A percentile compares a stretch with the other conserved stretches of the same genome.
Evolutionary conservation across 2,888 invertebrate species (phyloP).

Genomic region (Scaptomyza caliginosa): DNA sequence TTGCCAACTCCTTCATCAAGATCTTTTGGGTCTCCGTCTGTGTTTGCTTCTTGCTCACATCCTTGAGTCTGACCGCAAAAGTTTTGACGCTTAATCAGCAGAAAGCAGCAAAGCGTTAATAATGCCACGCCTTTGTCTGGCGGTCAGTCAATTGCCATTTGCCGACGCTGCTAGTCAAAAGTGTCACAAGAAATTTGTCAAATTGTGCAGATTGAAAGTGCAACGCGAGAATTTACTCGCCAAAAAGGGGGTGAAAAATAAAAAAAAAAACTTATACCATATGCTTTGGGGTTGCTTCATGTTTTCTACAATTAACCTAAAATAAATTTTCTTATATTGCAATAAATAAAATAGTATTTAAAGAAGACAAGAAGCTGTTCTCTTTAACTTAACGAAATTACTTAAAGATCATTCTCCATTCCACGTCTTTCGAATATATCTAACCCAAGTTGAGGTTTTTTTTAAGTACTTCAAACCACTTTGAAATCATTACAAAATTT

Average conservation of each 20-base stretch:
- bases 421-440: too few relatives aligned
- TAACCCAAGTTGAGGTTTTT: too few relatives aligned
- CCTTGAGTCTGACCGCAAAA: constrained; percentile 52
- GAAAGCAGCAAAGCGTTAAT: constrained; percentile 72
- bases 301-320: not conserved
- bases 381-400: too few relatives aligned
- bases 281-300: constrained; percentile 3
- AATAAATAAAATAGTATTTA: not conserved
- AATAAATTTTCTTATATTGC: not conserved
- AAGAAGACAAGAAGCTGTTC: too few relatives aligned
- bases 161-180: constrained; percentile 40
- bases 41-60: constrained; percentile 16
- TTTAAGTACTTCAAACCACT: too few relatives aligned
- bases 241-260: not conserved
- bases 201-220: constrained; percentile 45
- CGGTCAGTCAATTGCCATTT: constrained; percentile 45
- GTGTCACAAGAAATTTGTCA: constrained; percentile 71
- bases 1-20: not conserved
- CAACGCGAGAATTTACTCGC: constrained; percentile 1
- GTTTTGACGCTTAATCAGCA: constrained; percentile 66
- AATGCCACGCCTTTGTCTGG: constrained; percentile 62
- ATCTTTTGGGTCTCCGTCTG: not conserved
- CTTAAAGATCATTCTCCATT: too few relatives aligned
- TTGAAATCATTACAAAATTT: constrained; percentile 31
- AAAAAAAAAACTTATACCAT: not conserved